Base-by-base conservation (phyloP, 2,113 vertebrate species). In the Chascanopsetta lugubris region DNA sequence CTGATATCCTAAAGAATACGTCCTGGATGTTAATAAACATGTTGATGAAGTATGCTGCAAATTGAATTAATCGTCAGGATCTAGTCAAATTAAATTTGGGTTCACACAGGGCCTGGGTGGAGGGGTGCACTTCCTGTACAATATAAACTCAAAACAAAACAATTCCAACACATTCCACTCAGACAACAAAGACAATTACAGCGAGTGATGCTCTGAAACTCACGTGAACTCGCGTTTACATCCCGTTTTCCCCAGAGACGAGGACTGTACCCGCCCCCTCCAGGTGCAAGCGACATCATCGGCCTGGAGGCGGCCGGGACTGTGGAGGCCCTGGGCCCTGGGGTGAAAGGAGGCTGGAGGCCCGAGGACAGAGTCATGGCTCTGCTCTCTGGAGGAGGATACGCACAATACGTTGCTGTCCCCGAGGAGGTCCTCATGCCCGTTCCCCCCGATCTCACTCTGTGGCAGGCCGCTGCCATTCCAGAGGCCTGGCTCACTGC, bases 401-500 rank as follows among this genome's bases (percentile, higher is more conserved):
- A 96, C 66, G 95, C 94, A 8, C 90, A 96, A n/a, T 96, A 91
- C 0, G 91, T 93, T 0, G 58, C 90, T 0, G 93, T 94, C 3
- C 93, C 93, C 0, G 92, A 94, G 72, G 91, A 86, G 34, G 72
- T 91, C 30, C 87, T 96, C 58, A 94, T 95, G 91, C 81, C 87
- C 0, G 3, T 94, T 43, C 94, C 94, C 7, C 51, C 58, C 0
- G 88, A 87, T 4, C 82, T 96, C 65, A 88, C 86, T 2, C 80
- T 94, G 2, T 34, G 46, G 8, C 90, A 96, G 80, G 94, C 94
- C 32, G 94, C 94, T 40, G 93, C 94, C 55, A 91, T 95, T 61
- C 94, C 94, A 0, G 94, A 95, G 80, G 92, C 92, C 77, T 95
- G 95, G 94, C 80, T 96, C 72, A 95, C 94, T 0, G 93, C 94